phyloP scores from a whole-genome alignment of 2,797 vertebrate genomes.

The Triplophysa bombifrons region DNA sequence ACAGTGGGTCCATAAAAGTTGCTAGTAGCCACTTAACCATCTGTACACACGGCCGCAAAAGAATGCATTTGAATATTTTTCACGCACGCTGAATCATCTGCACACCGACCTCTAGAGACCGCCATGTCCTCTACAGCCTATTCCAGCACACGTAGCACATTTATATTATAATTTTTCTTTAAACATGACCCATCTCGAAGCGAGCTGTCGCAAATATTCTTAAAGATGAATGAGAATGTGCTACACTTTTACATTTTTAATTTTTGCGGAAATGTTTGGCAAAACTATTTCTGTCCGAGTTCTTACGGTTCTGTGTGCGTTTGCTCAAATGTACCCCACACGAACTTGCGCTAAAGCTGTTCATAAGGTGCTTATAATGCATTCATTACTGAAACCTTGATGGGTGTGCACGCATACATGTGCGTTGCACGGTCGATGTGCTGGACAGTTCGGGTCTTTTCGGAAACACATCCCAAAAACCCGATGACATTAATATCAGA shows the following conservation, averaged over 20 bases:
- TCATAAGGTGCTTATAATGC: too few species aligned
- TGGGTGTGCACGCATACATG: too few species aligned
- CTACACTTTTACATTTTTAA: slow-evolving; percentile 5
- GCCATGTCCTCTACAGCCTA: slow-evolving; percentile 69
- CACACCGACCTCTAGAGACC: slow-evolving; percentile 78
- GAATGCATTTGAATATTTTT: slow-evolving; percentile 63
- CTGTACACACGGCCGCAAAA: slow-evolving; percentile 74
- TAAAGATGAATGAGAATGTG: slow-evolving; percentile 47
- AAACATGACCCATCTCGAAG: slow-evolving; percentile 64
- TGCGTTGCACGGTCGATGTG: too few species aligned
- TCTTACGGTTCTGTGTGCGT: too few species aligned
- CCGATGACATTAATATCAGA: too few species aligned
- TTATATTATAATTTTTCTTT: slow-evolving; percentile 68
- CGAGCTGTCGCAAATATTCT: slow-evolving; percentile 62
- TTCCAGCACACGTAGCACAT: slow-evolving; percentile 67
- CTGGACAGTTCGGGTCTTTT: too few species aligned
- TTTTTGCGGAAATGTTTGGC: neutral
- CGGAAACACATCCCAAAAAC: too few species aligned
- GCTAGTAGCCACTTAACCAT: slow-evolving; percentile 81
- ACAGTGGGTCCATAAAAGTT: slow-evolving; percentile 69
- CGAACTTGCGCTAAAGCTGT: too few species aligned
- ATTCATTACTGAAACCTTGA: too few species aligned
- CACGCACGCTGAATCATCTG: slow-evolving; percentile 71
- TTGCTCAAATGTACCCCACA: too few species aligned
- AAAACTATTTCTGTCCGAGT: too few species aligned